Percentiles rank a stretch among this genome's conserved stretches.
Evolutionary conservation across 2,113 vertebrate genomes (phyloP).

Genomic region (Gavia stellata): DNA sequence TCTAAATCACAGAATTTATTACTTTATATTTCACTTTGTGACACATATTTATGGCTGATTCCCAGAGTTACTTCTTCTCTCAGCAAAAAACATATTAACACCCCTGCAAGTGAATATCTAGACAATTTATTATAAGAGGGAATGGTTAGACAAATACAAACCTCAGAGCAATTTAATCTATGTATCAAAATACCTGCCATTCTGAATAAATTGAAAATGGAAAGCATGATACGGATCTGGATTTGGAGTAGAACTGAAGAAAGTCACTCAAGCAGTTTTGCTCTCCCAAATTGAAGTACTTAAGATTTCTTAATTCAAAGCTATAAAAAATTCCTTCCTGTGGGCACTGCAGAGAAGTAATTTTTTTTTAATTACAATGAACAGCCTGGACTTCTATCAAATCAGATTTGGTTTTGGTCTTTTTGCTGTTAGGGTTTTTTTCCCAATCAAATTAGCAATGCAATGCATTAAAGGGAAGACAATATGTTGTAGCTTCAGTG

Average conservation of each 20-base stretch:
- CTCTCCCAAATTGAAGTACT: background rate
- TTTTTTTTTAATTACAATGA: background rate
- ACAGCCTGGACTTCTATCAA: background rate
- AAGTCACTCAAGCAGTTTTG: background rate
- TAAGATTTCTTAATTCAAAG: slow-evolving; percentile 20
- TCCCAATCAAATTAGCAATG: background rate
- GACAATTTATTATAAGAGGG: slow-evolving; percentile 1
- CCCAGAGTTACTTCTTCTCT: background rate
- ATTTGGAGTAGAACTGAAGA: background rate
- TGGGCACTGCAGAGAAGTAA: background rate
- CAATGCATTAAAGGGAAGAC: background rate
- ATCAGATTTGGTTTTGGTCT: background rate
- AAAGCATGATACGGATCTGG: background rate
- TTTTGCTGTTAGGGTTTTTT: background rate
- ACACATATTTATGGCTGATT: background rate
- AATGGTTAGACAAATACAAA: background rate
- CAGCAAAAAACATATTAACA: background rate
- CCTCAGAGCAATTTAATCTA: slow-evolving; percentile 1
- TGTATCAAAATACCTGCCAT: background rate
- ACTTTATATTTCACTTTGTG: slow-evolving; percentile 11
- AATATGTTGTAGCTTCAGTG: background rate
- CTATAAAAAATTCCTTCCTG: background rate
- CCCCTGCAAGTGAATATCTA: background rate
- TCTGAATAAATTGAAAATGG: background rate
- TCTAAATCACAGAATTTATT: background rate